Percentiles rank a stretch among this genome's conserved stretches.
These are phyloP conservation scores for Peromyscus maniculatus DNA, from an alignment of 2,113 vertebrate species.

Conservation along the genomic window DNA sequence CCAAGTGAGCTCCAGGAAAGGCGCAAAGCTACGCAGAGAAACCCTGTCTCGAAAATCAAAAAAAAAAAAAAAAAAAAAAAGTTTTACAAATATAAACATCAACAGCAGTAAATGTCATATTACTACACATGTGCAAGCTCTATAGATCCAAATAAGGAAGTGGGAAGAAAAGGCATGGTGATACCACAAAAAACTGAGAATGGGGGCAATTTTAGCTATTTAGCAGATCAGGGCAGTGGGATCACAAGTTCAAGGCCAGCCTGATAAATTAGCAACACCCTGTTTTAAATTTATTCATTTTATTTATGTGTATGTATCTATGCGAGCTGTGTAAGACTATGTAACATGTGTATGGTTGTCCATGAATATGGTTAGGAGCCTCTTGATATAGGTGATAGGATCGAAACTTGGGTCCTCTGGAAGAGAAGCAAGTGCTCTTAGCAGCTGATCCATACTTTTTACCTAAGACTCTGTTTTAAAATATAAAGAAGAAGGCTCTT, in stretches of 20 bases:
- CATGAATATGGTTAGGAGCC: neutral
- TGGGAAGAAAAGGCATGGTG: neutral
- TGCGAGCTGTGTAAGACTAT: neutral
- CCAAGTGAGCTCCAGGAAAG: too few relatives aligned
- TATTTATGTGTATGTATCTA: neutral
- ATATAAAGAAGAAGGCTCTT: too few relatives aligned
- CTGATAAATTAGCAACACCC: neutral
- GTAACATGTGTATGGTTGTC: neutral
- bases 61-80: too few relatives aligned
- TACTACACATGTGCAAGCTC: neutral
- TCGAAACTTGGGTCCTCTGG: neutral
- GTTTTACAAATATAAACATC: neutral
- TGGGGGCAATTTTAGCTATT: neutral
- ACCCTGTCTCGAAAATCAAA: too few relatives aligned
- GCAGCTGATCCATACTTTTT: neutral
- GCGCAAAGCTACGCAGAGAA: too few relatives aligned
- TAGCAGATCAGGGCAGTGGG: neutral
- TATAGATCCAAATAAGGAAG: neutral
- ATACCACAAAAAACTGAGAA: neutral
- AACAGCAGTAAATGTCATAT: neutral
- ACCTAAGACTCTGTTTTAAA: neutral
- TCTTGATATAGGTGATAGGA: neutral
- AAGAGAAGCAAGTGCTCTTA: neutral
- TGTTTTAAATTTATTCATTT: neutral
- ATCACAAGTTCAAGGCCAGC: neutral